phyloP scores from a whole-genome alignment of 2,113 vertebrate genomes.

The Rattus rattus region DNA sequence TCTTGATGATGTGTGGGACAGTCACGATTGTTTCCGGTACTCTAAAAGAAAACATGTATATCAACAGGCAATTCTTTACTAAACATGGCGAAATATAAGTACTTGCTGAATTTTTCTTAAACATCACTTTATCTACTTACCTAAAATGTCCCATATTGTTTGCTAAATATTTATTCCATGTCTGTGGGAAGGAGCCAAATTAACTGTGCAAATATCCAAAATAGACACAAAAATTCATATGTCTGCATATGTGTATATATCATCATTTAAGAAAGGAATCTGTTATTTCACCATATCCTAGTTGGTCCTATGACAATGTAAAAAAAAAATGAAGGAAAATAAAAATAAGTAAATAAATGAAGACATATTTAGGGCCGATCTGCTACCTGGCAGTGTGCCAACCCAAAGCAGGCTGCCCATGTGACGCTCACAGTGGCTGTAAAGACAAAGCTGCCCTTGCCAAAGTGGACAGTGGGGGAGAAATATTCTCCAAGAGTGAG shows the following conservation, averaged over 20 bases:
- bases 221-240: not conserved
- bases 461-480: not conserved
- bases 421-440: not conserved
- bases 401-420: not conserved
- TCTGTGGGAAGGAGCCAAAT: not conserved
- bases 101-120: conserved; percentile 41
- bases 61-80: not conserved
- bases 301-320: not conserved
- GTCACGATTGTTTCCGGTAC: not conserved
- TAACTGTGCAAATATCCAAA: not conserved
- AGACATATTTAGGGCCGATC: not conserved
- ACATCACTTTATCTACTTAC: conserved; percentile 10
- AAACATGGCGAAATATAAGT: not conserved
- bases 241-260: not conserved
- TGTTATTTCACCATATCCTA: conserved; percentile 24
- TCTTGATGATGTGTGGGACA: not conserved
- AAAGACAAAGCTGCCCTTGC: not conserved
- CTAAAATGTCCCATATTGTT: not conserved
- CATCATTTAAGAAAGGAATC: not conserved
- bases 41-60: not conserved
- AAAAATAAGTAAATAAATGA: not conserved
- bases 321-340: not conserved
- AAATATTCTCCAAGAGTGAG: not conserved
- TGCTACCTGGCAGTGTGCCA: not conserved
- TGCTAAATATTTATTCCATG: not conserved